Conservation (phyloP, 1,140 invertebrate genomes). For the Aphaenogaster rudis region DNA sequence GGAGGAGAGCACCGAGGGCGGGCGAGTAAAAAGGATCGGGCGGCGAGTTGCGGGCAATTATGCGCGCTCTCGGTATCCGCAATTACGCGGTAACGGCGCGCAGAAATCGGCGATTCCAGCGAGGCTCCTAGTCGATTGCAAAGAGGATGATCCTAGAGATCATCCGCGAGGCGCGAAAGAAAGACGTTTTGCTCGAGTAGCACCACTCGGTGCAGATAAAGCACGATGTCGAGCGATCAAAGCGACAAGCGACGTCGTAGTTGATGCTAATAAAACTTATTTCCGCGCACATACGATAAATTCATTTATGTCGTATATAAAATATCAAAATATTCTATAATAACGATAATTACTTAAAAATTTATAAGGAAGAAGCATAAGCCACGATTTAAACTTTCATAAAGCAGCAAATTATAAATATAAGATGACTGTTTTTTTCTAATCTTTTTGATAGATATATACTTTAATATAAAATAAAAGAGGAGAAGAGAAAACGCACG, state of each 20-base stretch:
- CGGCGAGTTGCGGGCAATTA: slow-evolving; percentile 71
- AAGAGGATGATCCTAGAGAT: slow-evolving; percentile 5
- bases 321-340: slow-evolving; percentile 5
- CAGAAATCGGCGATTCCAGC: slow-evolving; percentile 73
- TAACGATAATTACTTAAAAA: neutral
- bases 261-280: neutral
- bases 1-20: slow-evolving; percentile 43
- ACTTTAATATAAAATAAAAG: neutral
- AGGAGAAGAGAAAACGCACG: neutral
- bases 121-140: slow-evolving; percentile 28
- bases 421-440: neutral
- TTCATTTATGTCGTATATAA: neutral
- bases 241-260: neutral
- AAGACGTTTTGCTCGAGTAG: slow-evolving; percentile 12
- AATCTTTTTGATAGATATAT: too few species aligned
- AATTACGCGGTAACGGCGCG: slow-evolving; percentile 74
- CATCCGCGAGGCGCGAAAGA: slow-evolving; percentile 29
- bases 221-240: neutral
- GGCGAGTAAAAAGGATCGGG: slow-evolving; percentile 57
- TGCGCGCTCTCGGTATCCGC: slow-evolving; percentile 74
- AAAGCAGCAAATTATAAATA: neutral
- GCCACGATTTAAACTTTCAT: neutral
- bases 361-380: neutral
- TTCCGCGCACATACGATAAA: neutral
- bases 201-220: neutral